phyloP scores from a whole-genome alignment of 2,113 vertebrate species.

The Dendropsophus ebraccatus region DNA sequence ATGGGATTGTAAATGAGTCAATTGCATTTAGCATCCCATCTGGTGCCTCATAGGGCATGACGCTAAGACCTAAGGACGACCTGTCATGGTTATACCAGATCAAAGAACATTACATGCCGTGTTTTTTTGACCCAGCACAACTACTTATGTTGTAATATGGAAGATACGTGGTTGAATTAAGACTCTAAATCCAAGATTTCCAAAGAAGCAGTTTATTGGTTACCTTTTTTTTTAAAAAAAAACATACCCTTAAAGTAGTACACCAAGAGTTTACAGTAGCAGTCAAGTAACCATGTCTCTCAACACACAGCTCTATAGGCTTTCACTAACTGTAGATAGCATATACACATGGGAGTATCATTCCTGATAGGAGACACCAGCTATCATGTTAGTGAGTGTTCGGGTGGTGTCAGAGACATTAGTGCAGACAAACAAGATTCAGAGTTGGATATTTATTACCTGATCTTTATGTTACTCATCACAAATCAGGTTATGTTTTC shows the following conservation, averaged over 20 bases:
- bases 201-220: slow-evolving; percentile 45
- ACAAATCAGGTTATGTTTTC: neutral
- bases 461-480: neutral
- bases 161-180: too few species aligned
- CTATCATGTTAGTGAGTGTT: slow-evolving; percentile 5
- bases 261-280: slow-evolving; percentile 33
- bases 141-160: too few species aligned
- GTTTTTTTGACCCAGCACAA: too few species aligned
- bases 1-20: too few species aligned
- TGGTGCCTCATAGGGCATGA: too few species aligned
- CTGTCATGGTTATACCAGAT: too few species aligned
- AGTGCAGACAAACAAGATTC: slow-evolving; percentile 27
- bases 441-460: slow-evolving; percentile 5
- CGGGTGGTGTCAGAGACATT: neutral
- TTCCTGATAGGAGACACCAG: neutral
- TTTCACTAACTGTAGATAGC: slow-evolving; percentile 20
- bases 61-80: too few species aligned
- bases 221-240: slow-evolving; percentile 10
- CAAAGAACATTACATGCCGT: too few species aligned
- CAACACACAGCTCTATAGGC: neutral
- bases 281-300: slow-evolving; percentile 28
- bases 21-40: too few species aligned
- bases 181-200: neutral
- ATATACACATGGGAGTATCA: neutral
- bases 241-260: slow-evolving; percentile 40